phyloP scores from a whole-genome alignment of 2,888 invertebrate genomes.

The Unio delphinus region DNA sequence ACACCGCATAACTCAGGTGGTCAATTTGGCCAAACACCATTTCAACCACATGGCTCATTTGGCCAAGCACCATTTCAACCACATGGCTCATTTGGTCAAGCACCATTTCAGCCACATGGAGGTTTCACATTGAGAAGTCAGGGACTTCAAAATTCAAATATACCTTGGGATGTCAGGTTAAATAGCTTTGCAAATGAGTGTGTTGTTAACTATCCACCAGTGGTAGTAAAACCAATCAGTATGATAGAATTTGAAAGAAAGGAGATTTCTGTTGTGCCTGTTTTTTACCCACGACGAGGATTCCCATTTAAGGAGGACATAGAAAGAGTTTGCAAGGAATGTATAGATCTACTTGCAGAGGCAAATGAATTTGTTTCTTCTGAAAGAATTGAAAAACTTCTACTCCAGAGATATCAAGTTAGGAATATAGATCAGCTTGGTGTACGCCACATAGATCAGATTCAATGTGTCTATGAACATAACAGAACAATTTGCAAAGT shows the following conservation, averaged over 20 bases:
- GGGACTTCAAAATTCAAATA: not conserved
- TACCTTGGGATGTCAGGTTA: not conserved
- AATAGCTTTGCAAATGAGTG: not conserved
- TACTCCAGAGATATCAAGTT: slow-evolving; percentile 40
- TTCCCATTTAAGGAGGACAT: slow-evolving; percentile 33
- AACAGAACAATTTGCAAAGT: slow-evolving; percentile 33
- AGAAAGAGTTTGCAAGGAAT: slow-evolving; percentile 47
- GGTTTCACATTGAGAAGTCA: no score
- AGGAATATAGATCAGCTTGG: slow-evolving; percentile 13
- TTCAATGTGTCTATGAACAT: slow-evolving; percentile 46
- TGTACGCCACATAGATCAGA: slow-evolving; percentile 16
- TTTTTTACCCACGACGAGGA: no score
- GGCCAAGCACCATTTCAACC: no score
- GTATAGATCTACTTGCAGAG: slow-evolving; percentile 54
- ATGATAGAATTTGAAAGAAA: slow-evolving; percentile 16
- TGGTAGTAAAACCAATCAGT: slow-evolving; percentile 4
- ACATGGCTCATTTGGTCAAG: no score
- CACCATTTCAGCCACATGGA: no score
- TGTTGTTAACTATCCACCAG: not conserved
- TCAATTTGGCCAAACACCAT: no score
- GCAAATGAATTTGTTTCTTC: slow-evolving; percentile 54
- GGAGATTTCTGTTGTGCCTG: slow-evolving; percentile 5
- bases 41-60: no score
- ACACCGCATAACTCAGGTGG: no score
- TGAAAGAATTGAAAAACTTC: slow-evolving; percentile 47